phyloP scores from a whole-genome alignment of 2,888 invertebrate genomes.

The Metacarcinus magister region DNA sequence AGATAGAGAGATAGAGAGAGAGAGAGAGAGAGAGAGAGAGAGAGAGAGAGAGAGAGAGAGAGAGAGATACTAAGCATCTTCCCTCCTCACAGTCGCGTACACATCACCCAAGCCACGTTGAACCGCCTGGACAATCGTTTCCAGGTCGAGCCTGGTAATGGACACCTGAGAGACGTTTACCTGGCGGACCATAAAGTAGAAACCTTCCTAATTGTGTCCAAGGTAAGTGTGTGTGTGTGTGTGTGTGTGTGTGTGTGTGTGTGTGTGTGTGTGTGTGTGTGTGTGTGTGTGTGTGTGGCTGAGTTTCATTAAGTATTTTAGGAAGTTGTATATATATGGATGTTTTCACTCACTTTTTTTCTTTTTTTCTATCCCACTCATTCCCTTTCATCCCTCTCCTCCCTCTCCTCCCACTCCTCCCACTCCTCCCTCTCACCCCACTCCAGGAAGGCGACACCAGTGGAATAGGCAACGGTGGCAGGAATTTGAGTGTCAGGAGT shows the following conservation, averaged over 20 bases:
- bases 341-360: too few species aligned
- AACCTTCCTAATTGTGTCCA: conserved; percentile 91
- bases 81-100: conserved; percentile 88
- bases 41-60: background rate
- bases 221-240: conserved; percentile 85
- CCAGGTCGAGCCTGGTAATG: conserved; percentile 94
- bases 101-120: conserved; percentile 93
- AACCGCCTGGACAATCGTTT: conserved; percentile 92
- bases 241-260: too few species aligned
- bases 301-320: too few species aligned
- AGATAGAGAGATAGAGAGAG: background rate
- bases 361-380: too few species aligned
- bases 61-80: too few species aligned
- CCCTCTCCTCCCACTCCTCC: too few species aligned
- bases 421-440: background rate
- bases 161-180: conserved; percentile 89
- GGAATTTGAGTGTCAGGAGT: background rate
- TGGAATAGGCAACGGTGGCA: background rate
- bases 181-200: conserved; percentile 95
- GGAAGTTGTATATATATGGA: too few species aligned
- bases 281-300: too few species aligned
- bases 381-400: too few species aligned
- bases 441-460: background rate
- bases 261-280: too few species aligned
- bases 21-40: conserved; percentile 2